These are phyloP conservation scores for Macrochelys suwanniensis DNA, from an alignment of 2,797 vertebrate species.

Conservation along the genomic window DNA sequence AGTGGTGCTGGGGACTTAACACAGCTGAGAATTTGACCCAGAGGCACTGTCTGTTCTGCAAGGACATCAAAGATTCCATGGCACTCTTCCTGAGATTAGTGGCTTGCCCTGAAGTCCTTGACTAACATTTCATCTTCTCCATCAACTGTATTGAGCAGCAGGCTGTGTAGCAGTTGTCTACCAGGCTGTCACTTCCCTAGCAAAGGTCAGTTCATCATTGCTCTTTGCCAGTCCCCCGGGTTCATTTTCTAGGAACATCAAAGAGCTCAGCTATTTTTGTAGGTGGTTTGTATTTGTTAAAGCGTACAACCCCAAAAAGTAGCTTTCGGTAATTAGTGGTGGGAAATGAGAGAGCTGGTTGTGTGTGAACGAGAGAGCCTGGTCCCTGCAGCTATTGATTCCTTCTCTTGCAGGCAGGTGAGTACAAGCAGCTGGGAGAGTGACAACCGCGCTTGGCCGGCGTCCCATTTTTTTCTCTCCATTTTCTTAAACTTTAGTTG, in stretches of 20 bases:
- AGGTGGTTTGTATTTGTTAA: neutral
- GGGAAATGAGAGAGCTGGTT: neutral
- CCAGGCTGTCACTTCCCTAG: neutral
- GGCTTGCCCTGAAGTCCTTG: neutral
- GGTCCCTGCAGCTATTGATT: slow-evolving; percentile 68
- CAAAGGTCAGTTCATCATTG: neutral
- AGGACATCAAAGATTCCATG: neutral
- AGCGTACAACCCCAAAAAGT: neutral
- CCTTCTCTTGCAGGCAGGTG: slow-evolving; percentile 21
- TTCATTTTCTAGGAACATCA: neutral
- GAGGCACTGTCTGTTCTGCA: neutral
- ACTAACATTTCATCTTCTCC: neutral
- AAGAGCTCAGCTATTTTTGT: neutral
- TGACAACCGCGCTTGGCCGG: slow-evolving; percentile 65
- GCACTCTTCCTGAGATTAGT: neutral
- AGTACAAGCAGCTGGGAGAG: slow-evolving; percentile 40
- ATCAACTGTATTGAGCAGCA: neutral
- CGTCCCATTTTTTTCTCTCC: slow-evolving; percentile 39
- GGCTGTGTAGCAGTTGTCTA: neutral
- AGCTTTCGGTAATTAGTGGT: neutral
- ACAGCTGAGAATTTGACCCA: neutral
- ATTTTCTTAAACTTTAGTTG: neutral
- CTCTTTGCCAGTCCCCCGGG: neutral
- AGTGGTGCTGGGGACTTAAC: neutral
- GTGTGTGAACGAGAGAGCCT: neutral